These are phyloP conservation scores for Alosa alosa DNA, from an alignment of 2,113 vertebrate species.

Conservation along the genomic window DNA sequence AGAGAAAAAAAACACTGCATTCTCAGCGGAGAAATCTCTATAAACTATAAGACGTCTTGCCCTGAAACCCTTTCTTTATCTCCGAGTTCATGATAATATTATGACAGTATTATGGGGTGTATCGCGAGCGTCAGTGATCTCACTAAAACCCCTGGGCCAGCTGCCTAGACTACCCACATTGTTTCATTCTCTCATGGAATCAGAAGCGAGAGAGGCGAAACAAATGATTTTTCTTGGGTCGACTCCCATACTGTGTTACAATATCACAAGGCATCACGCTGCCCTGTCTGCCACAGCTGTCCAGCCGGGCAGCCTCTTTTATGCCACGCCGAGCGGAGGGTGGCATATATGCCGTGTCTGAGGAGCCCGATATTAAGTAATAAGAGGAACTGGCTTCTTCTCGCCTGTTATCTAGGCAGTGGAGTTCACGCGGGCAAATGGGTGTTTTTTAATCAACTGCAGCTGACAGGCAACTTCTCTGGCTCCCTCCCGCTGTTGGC, in stretches of 20 bases:
- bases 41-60: conserved; percentile 2
- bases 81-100: conserved; percentile 7
- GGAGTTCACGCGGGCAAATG: conserved; percentile 57
- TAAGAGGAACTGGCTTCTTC: conserved; percentile 62
- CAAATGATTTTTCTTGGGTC: conserved; percentile 19
- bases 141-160: not conserved
- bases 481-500: conserved; percentile 56
- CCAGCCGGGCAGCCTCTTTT: conserved; percentile 55
- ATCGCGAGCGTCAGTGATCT: not conserved
- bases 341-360: conserved; percentile 54
- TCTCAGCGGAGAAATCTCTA: not conserved
- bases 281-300: conserved; percentile 44
- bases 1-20: not conserved
- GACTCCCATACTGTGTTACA: conserved; percentile 34
- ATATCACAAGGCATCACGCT: conserved; percentile 58
- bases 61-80: not conserved
- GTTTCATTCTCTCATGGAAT: not conserved
- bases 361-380: conserved; percentile 51
- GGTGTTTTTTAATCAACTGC: conserved; percentile 71
- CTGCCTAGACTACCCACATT: not conserved
- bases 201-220: not conserved
- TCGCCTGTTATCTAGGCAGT: conserved; percentile 55
- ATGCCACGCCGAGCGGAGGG: conserved; percentile 40
- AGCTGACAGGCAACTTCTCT: conserved; percentile 57
- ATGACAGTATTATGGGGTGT: conserved; percentile 1